These are phyloP conservation scores for Toxotes lorentzi DNA, from an alignment of 2,797 vertebrate genomes.

Conservation along the genomic window DNA sequence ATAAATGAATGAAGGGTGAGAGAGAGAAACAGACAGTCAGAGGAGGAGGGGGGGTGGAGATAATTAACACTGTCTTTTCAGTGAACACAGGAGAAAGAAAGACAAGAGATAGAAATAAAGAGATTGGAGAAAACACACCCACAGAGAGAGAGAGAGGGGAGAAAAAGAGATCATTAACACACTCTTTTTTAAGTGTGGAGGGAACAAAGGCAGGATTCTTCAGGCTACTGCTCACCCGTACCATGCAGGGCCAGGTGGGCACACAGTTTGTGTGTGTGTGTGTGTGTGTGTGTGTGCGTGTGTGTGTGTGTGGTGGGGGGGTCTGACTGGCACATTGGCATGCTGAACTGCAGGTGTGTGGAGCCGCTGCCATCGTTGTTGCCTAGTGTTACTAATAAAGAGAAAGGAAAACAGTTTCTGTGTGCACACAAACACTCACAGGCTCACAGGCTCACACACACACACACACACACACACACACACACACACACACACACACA, in stretches of 20 bases:
- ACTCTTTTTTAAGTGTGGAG: slow-evolving; percentile 55
- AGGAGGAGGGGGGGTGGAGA: slow-evolving; percentile 48
- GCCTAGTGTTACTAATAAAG: slow-evolving; percentile 67
- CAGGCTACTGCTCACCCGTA: slow-evolving; percentile 52
- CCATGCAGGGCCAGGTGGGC: slow-evolving; percentile 68
- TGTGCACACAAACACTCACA: slow-evolving; percentile 12
- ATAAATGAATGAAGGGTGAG: slow-evolving; percentile 68
- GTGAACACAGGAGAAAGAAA: slow-evolving; percentile 52
- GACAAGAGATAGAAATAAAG: slow-evolving; percentile 41
- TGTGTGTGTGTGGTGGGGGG: slow-evolving; percentile 2
- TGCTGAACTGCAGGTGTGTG: slow-evolving; percentile 75
- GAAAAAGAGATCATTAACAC: slow-evolving; percentile 63
- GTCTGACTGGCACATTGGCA: slow-evolving; percentile 71
- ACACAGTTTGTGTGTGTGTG: slow-evolving; percentile 49
- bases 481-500: slow-evolving; percentile 16
- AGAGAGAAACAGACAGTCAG: slow-evolving; percentile 44
- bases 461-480: slow-evolving; percentile 18
- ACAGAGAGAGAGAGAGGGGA: slow-evolving; percentile 1
- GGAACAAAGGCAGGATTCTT: slow-evolving; percentile 77
- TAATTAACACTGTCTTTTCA: slow-evolving; percentile 77
- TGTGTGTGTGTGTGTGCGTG: slow-evolving; percentile 39
- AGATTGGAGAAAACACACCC: slow-evolving; percentile 34
- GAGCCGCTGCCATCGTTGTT: slow-evolving; percentile 67
- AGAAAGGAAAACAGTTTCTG: slow-evolving; percentile 63
- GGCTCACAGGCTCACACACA: slow-evolving; percentile 4